Evolutionary conservation across 2,888 invertebrate genomes (phyloP).

Genomic region (Volucella zonaria): DNA sequence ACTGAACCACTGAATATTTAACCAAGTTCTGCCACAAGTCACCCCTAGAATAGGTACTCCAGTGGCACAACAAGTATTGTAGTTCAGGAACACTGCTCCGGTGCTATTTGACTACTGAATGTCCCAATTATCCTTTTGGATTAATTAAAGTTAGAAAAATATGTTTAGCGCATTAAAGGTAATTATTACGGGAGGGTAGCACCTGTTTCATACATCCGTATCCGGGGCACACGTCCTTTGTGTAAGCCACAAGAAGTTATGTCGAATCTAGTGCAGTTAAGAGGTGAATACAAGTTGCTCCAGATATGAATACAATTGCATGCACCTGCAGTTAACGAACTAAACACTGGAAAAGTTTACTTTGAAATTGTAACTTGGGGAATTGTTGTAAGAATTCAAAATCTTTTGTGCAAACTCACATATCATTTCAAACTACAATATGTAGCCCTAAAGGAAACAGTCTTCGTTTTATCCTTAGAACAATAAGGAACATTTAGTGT

Average conservation of each 20-base stretch:
- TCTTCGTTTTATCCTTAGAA: no score
- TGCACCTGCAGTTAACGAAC: no score
- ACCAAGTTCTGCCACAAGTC: conserved; percentile 61
- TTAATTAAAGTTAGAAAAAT: conserved; percentile 54
- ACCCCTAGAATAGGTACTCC: conserved; percentile 26
- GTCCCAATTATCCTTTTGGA: conserved; percentile 44
- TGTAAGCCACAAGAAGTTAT: conserved; percentile 1
- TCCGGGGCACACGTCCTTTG: background rate
- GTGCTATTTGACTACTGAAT: conserved; percentile 34
- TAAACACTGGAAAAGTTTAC: no score
- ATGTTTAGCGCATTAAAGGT: conserved; percentile 21
- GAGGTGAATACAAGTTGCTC: background rate
- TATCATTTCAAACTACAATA: no score
- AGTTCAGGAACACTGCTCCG: conserved; percentile 19
- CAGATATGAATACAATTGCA: background rate
- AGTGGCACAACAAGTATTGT: conserved; percentile 36
- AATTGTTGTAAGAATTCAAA: no score
- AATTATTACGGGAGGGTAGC: conserved; percentile 34
- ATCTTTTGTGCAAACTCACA: no score
- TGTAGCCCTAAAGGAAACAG: no score
- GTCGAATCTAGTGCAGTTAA: background rate
- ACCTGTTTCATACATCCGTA: conserved; percentile 16
- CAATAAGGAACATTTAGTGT: no score
- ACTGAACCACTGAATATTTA: conserved; percentile 63
- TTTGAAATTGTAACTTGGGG: no score